Evolutionary conservation across 2,113 vertebrate genomes (phyloP).

Genomic region (Saccopteryx bilineata): DNA sequence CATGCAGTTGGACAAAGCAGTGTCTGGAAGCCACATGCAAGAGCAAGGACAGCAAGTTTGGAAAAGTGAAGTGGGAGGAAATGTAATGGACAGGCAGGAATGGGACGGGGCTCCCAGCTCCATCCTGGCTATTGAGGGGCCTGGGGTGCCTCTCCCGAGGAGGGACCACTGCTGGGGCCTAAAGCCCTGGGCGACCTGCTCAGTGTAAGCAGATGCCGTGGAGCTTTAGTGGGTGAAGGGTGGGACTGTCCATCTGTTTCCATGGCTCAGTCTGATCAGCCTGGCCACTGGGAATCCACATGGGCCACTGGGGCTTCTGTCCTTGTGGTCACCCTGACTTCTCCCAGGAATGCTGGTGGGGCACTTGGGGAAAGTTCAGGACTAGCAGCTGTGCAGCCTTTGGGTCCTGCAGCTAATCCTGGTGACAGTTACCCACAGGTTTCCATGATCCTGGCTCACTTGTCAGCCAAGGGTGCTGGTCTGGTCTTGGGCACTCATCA

Average conservation of each 20-base stretch:
- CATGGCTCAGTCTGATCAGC: neutral
- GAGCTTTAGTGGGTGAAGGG: neutral
- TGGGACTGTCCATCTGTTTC: rapidly evolving
- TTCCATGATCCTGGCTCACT: neutral
- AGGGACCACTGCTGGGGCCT: neutral
- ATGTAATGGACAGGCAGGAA: neutral
- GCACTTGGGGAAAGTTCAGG: rapidly evolving
- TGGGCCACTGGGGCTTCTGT: neutral
- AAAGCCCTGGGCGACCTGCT: neutral
- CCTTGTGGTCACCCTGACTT: rapidly evolving
- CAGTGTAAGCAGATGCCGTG: rapidly evolving
- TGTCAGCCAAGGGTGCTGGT: neutral
- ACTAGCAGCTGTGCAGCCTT: rapidly evolving
- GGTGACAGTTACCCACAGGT: neutral
- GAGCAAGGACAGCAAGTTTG: neutral
- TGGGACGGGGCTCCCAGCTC: rapidly evolving
- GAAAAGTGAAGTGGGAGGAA: no score
- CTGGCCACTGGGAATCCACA: neutral
- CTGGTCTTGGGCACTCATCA: neutral
- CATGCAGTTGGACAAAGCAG: rapidly evolving
- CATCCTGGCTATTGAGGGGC: neutral
- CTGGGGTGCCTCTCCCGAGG: neutral
- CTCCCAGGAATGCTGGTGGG: neutral
- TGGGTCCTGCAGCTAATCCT: rapidly evolving
- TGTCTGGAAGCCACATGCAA: rapidly evolving